phyloP scores from a whole-genome alignment of 2,797 vertebrate species.

The Philypnodon macrostomus region DNA sequence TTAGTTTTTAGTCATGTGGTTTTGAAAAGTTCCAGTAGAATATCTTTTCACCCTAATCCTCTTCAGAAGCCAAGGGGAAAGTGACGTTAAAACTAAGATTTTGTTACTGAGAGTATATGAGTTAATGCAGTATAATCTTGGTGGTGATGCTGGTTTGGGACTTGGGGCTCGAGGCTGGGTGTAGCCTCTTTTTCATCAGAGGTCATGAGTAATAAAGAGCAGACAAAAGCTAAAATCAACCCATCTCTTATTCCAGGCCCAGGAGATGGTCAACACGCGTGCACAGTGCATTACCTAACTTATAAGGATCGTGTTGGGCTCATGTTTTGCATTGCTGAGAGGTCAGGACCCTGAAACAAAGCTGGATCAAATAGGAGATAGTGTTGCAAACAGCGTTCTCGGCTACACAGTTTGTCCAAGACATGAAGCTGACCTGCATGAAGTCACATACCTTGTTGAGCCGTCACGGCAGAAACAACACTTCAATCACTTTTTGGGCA shows the following conservation, averaged over 20 bases:
- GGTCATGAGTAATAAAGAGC: constrained; percentile 58
- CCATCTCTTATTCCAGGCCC: constrained; percentile 50
- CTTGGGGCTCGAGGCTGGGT: constrained; percentile 33
- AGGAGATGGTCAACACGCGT: constrained; percentile 57
- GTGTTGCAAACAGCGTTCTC: constrained; percentile 53
- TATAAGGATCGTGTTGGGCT: constrained; percentile 46
- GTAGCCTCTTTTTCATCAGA: constrained; percentile 49
- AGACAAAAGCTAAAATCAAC: constrained; percentile 57
- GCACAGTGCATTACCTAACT: constrained; percentile 58
- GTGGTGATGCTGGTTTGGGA: constrained; percentile 41
- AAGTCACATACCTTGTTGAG: constrained; percentile 46
- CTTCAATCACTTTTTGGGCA: constrained; percentile 6
- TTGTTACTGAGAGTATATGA: constrained; percentile 37
- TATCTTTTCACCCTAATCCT: constrained; percentile 20
- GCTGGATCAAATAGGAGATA: constrained; percentile 51
- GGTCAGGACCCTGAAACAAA: constrained; percentile 56
- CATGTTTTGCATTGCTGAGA: constrained; percentile 55
- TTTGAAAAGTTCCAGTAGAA: constrained; percentile 17
- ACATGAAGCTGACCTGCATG: constrained; percentile 41
- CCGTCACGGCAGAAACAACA: constrained; percentile 16
- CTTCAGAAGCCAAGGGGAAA: constrained; percentile 32
- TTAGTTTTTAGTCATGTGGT: neutral
- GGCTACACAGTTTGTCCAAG: constrained; percentile 37
- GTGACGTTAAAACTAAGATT: constrained; percentile 37
- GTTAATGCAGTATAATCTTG: constrained; percentile 40